phyloP scores from a whole-genome alignment of 2,113 vertebrate species.

The Amblyopsis rosae region DNA sequence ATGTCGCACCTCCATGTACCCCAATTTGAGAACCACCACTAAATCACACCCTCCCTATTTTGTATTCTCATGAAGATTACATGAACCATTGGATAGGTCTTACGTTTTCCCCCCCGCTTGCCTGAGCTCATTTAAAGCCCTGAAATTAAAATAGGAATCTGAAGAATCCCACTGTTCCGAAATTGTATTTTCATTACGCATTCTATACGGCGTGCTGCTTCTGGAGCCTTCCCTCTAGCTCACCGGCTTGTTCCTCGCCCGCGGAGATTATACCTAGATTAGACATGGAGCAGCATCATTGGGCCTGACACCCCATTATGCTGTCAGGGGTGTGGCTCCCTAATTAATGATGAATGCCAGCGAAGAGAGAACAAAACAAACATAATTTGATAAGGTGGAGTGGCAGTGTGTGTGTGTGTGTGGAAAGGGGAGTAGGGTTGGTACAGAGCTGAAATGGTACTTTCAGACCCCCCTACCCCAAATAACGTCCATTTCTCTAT shows the following conservation, averaged over 20 bases:
- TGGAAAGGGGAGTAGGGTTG: too few relatives aligned
- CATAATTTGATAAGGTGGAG: constrained; percentile 10
- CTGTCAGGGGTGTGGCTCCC: constrained; percentile 39
- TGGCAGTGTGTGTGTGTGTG: constrained; percentile 21
- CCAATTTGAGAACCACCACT: too few relatives aligned
- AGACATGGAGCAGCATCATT: constrained; percentile 25
- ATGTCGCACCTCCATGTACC: too few relatives aligned
- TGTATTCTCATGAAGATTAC: constrained; percentile 30
- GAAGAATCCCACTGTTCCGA: constrained; percentile 29
- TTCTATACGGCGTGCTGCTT: constrained; percentile 1
- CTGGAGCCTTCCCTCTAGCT: constrained; percentile 24
- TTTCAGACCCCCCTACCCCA: neutral
- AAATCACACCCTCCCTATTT: constrained; percentile 33
- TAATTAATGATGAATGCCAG: constrained; percentile 55
- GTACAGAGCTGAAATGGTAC: too few relatives aligned
- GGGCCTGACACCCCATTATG: constrained; percentile 33
- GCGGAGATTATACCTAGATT: constrained; percentile 25
- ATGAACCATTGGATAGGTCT: constrained; percentile 31
- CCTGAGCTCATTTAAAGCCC: constrained; percentile 25
- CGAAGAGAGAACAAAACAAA: constrained; percentile 46
- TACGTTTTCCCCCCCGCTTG: constrained; percentile 7
- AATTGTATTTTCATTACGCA: constrained; percentile 41
- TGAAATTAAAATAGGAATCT: constrained; percentile 40
- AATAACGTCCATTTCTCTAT: neutral
- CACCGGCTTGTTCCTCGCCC: constrained; percentile 22